Conservation (phyloP, 2,888 invertebrate species). For the Euspilapteryx auroguttella region DNA sequence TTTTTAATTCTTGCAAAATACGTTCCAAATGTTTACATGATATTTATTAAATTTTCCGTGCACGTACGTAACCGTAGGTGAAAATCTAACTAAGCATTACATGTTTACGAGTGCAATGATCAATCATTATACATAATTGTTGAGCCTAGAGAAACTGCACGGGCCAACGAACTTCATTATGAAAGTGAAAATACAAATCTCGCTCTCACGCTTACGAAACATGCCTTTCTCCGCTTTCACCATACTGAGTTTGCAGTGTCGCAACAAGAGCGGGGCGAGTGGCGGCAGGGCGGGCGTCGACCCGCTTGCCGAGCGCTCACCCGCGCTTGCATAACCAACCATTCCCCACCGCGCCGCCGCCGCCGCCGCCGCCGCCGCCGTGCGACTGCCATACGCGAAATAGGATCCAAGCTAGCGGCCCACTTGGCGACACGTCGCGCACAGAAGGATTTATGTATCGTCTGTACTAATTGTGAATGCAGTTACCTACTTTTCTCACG, state of each 20-base stretch:
- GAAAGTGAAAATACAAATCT: slow-evolving; percentile 59
- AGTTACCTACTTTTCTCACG: slow-evolving; percentile 10
- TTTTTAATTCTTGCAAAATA: no score
- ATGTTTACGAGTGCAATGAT: no score
- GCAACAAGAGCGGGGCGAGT: slow-evolving; percentile 31
- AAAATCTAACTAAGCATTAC: no score
- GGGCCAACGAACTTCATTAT: slow-evolving; percentile 38
- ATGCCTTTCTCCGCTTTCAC: slow-evolving; percentile 60
- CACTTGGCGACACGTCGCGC: no score
- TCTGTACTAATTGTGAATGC: slow-evolving; percentile 43
- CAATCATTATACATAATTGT: no score
- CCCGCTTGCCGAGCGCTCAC: slow-evolving; percentile 71
- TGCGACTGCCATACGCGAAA: slow-evolving; percentile 3
- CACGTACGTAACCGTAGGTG: no score
- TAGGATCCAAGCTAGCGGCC: slow-evolving; percentile 8
- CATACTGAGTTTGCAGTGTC: slow-evolving; percentile 25
- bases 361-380: slow-evolving; percentile 6
- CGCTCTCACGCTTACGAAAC: slow-evolving; percentile 59
- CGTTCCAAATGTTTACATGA: no score
- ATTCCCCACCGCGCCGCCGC: slow-evolving; percentile 16
- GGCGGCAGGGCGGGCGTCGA: slow-evolving; percentile 61
- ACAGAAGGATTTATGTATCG: no score
- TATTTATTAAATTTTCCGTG: no score
- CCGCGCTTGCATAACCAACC: slow-evolving; percentile 50
- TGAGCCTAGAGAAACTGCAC: slow-evolving; percentile 8